Evolutionary conservation across 2,888 invertebrate species (phyloP), one percentile per base, ranked within the genome.

Genomic region (Lochmaea crataegi): DNA sequence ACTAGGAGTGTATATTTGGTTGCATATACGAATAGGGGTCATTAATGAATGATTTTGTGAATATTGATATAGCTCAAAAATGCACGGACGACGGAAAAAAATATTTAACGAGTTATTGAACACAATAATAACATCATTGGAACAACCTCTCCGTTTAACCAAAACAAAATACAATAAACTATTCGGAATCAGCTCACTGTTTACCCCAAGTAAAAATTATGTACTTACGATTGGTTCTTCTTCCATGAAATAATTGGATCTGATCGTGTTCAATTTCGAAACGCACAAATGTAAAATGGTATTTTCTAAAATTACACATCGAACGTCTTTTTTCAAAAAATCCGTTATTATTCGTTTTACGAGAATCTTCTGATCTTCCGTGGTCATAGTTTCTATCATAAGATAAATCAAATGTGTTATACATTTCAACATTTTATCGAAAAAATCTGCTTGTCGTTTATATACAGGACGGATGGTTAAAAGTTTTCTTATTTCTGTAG

Each of bases 261-360:
- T 92, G 78, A 95, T 92, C 14, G 92, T 92, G 87, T 94, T 95
- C 77, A 92, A 89, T 77, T 92, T 91, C 57, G 93, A 94, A 71
- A 94, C 94, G 83, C 94, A 93, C 78, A 96, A 89, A 88, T 97
- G 97, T 74, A 97, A 89, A 77, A 96, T 88, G n/a, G 94, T 92
- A 85, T 96, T 95, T 74, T 93, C 93, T 72, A 91, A 90, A 82
- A 89, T 89, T 10, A 92, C 91, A 80, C 93, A 93, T 76, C 91
- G 90, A 68, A 94, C 91, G 86, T 93, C 92, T 74, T 89, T 86
- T 68, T 88, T 89, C 41, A 93, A 89, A 67, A 93, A 87, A 78
- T 87, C 85, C 70, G 88, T 88, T 14, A 94, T 90, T 60, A 90
- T 82, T 69, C 86, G 82, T 41, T 79, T 85, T 1, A 89, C 89